These are phyloP conservation scores for Cerastoderma edule DNA, from an alignment of 2,888 invertebrate species.

Conservation along the genomic window DNA sequence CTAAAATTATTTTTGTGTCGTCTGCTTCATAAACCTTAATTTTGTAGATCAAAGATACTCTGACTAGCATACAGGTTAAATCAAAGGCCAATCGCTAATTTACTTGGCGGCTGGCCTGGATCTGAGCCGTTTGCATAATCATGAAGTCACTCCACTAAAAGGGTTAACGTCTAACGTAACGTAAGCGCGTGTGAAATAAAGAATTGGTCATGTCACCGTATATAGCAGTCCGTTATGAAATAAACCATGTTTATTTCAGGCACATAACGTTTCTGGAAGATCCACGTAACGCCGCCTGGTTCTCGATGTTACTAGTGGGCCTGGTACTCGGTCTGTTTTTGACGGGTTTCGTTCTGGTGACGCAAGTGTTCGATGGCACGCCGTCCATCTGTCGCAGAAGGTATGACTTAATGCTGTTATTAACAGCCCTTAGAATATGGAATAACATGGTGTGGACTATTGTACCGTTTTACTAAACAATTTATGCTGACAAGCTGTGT, in stretches of 20 bases:
- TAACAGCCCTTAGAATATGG: too few relatives aligned
- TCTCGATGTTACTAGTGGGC: conserved; percentile 14
- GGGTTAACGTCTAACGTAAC: not conserved
- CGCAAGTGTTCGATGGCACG: conserved; percentile 14
- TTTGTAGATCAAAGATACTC: too few relatives aligned
- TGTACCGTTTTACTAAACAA: too few relatives aligned
- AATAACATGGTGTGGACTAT: too few relatives aligned
- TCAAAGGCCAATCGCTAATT: not conserved
- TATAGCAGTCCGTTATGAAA: not conserved
- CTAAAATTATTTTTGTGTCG: too few relatives aligned
- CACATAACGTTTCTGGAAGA: conserved; percentile 21
- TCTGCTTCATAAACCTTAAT: too few relatives aligned
- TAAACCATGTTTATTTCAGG: not conserved
- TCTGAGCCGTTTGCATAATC: conserved; percentile 2
- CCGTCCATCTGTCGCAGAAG: not conserved
- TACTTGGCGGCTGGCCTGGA: not conserved
- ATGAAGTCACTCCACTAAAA: not conserved
- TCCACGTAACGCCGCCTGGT: conserved; percentile 20
- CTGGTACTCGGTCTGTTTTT: not conserved
- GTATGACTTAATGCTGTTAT: too few relatives aligned
- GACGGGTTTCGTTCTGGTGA: conserved; percentile 3
- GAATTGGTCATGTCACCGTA: not conserved
- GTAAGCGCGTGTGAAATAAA: not conserved
- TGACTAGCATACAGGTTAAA: too few relatives aligned
- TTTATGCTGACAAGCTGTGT: too few relatives aligned